Evolutionary conservation across 2,113 vertebrate genomes (phyloP), one percentile per base, ranked within the genome.

Genomic region (Syngnathus scovelli): DNA sequence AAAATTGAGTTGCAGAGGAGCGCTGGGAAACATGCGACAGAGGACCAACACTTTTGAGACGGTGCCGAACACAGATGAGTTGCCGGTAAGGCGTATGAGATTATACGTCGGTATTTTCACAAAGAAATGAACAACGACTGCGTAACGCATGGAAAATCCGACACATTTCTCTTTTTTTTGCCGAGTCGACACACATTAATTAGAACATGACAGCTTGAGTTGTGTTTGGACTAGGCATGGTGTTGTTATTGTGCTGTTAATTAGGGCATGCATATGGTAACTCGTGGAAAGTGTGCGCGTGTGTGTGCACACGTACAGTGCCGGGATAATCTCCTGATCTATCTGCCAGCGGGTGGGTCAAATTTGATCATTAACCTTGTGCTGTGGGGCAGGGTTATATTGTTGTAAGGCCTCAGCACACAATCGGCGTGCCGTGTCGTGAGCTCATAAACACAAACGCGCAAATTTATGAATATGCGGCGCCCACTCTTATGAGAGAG

Each of bases 31-130:
- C 70, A 91, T 92, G 87, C 81, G 68, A 44, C 87, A 90, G 68
- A 85, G 76, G 44, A 89, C 89, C 86, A 90, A 91, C 73, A 90
- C 89, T 21, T 88, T 88, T 79, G 84, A 91, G 74, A 91, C 90
- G 0, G 89, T 88, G 74, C 74, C 89, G 74, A 92, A 92, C 70
- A 78, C 89, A 52, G 89, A 92, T 77, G 89, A 91, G 51, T 87
- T 91, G 76, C 82, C 87, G 90, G 91, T 92, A 90, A 92, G 90
- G 10, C 60, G 15, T 16, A 48, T 6, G 13, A 48, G 44, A 1
- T 18, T 48, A 48, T 48, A 18, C 39, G 6, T 9, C 6, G 6
- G 39, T 6, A 41, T 41, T 41, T 41, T 7, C 6, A 9, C 6
- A 41, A 41, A 41, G 9, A 41, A 41, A 41, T 7, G 9, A 41